Percentiles rank a stretch among this genome's conserved stretches.
Evolutionary conservation across 2,888 invertebrate species (phyloP).

Genomic region (Entomobrya multifasciata): DNA sequence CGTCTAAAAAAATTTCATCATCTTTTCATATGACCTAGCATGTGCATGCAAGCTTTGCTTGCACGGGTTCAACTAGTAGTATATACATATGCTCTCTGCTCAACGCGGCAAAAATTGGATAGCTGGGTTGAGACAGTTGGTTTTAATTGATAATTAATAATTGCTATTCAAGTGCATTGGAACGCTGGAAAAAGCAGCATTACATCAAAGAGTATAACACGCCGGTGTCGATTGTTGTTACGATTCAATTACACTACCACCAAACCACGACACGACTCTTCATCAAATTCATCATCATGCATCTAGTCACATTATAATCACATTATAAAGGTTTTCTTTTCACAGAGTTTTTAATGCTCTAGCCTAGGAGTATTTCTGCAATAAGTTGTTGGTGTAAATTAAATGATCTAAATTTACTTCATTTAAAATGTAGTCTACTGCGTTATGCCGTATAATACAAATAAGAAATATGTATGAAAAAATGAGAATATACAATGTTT

Average conservation of each 20-base stretch:
- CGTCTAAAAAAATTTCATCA: too few species aligned
- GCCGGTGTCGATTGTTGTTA: too few species aligned
- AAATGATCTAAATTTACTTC: constrained; percentile 16
- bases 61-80: too few species aligned
- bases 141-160: constrained; percentile 11
- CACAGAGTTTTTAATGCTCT: neutral
- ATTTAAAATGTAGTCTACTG: neutral
- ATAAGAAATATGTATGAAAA: too few species aligned
- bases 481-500: too few species aligned
- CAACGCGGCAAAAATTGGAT: too few species aligned
- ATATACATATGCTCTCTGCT: neutral
- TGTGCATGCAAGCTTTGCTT: too few species aligned
- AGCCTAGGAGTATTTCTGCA: neutral
- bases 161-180: constrained; percentile 39
- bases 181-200: neutral
- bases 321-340: too few species aligned
- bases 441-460: too few species aligned
- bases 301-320: neutral
- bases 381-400: constrained; percentile 28
- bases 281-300: neutral
- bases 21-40: too few species aligned
- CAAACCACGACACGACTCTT: neutral
- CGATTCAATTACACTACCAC: constrained; percentile 17
- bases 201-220: too few species aligned
- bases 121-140: neutral